Evolutionary conservation across 2,113 vertebrate genomes (phyloP), one percentile per base, ranked within the genome.

Genomic region (Seriola quinqueradiata): DNA sequence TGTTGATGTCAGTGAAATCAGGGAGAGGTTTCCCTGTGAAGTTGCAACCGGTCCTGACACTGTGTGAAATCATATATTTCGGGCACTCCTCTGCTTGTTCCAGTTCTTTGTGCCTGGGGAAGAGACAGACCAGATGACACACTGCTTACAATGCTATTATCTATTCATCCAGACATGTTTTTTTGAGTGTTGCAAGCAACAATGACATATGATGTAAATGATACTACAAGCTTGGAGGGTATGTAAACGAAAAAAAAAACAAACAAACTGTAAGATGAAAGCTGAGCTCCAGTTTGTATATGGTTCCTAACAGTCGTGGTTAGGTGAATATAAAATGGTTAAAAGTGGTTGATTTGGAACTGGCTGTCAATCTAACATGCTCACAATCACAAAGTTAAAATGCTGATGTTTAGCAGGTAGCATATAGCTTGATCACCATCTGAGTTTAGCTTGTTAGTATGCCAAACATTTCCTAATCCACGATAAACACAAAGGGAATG

Each of bases 1-100:
- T 67, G 76, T 92, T 96, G 57, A 98, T 95, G 12, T 97, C 94
- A n/a, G 78, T 94, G 81, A 97, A 98, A 4, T 95, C 93, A n/a
- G 96, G 89, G 61, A 95, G 92, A 17, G 86, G 75, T 14, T 90
- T 86, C 10, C 71, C 82, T 1, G 87, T 85, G 81, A 98, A 92
- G 10, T 36, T 75, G 61, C 97, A 98, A 77, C 97, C 97, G 0
- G 63, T 42, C 11, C 94, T 94, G 38, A 71, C 1, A 0, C 92
- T 92, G 0, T 59, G 57, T 0, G 54, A 70, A 17, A 85, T 44
- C 0, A 96, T 68, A 7, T 98, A 98, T 38, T 91, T 50, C 0
- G 77, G 84, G 3, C 97, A 98, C 79, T 96, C 95, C 16, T 28
- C 1, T 0, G 91, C 57, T 0, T 81, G 85, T 2, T 89, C 87